Evolutionary conservation across 1,140 invertebrate species (phyloP).

Genomic region (Colletes latitarsis): DNA sequence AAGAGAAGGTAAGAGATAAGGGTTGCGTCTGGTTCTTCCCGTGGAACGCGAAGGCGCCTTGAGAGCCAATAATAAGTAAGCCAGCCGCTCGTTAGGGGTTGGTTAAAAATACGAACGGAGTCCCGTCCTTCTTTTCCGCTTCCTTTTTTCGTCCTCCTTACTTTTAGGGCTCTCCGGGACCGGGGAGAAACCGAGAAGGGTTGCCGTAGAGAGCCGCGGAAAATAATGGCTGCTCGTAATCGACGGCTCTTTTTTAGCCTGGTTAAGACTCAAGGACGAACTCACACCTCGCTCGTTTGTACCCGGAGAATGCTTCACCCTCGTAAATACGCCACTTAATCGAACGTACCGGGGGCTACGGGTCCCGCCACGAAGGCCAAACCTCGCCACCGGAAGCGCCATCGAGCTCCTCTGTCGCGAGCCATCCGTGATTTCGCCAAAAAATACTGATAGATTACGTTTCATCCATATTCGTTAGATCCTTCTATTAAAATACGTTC

Average conservation of each 20-base stretch:
- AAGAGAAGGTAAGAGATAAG: slow-evolving; percentile 36
- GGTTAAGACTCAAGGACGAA: slow-evolving; percentile 34
- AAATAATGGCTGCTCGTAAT: slow-evolving; percentile 53
- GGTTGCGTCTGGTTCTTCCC: slow-evolving; percentile 17
- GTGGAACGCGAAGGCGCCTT: slow-evolving; percentile 16
- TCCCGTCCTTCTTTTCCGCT: slow-evolving; percentile 13
- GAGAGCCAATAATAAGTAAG: slow-evolving; percentile 61
- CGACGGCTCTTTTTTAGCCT: slow-evolving; percentile 49
- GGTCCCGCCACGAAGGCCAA: too few relatives aligned
- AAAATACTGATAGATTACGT: too few relatives aligned
- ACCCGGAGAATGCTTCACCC: slow-evolving; percentile 11
- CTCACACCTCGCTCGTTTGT: slow-evolving; percentile 27
- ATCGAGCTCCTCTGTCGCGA: not conserved
- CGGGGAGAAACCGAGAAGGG: slow-evolving; percentile 11
- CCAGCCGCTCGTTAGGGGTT: slow-evolving; percentile 53
- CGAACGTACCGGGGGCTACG: slow-evolving; percentile 22
- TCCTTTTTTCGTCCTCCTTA: not conserved
- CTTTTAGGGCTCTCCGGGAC: slow-evolving; percentile 6
- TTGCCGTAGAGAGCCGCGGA: slow-evolving; percentile 13
- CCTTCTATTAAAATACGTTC: too few relatives aligned
- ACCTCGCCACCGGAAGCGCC: not conserved
- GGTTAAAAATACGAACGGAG: slow-evolving; percentile 58
- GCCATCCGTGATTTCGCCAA: not conserved
- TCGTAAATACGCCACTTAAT: slow-evolving; percentile 50
- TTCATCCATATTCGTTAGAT: too few relatives aligned